Evolutionary conservation across 37 sponge, comb jelly and placozoan species (phyloP).

Genomic region (Crambe crambe): DNA sequence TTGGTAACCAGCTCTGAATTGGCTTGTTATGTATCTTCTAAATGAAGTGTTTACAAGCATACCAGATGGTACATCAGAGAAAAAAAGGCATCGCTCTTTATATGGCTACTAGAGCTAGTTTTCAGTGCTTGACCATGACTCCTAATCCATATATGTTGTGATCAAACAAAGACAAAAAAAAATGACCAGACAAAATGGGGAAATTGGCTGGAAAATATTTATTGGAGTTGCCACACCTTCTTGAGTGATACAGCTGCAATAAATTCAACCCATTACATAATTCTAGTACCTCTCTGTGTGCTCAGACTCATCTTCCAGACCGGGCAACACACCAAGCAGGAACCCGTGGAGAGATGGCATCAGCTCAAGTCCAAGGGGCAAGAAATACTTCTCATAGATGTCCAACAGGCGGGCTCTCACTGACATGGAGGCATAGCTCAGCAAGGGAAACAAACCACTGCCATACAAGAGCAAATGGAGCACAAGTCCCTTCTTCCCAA

Average conservation of each 20-base stretch:
- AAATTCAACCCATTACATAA: background rate
- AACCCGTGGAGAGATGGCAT: conserved; percentile 77
- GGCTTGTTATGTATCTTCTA: background rate
- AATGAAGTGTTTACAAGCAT: background rate
- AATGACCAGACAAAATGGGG: too few species aligned
- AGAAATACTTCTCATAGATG: conserved; percentile 78
- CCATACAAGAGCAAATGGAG: conserved; percentile 70
- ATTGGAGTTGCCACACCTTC: too few species aligned
- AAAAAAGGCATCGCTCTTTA: background rate
- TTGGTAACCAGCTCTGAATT: too few species aligned
- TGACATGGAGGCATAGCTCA: conserved; percentile 77
- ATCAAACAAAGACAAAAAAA: too few species aligned
- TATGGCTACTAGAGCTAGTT: too few species aligned
- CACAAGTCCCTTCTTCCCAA: conserved; percentile 59
- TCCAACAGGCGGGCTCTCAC: conserved; percentile 76
- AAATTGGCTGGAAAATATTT: too few species aligned
- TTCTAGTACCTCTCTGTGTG: conserved; percentile 48
- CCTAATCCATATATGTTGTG: too few species aligned
- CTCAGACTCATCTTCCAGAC: conserved; percentile 85
- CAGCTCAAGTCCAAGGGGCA: conserved; percentile 73
- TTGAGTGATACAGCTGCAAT: too few species aligned
- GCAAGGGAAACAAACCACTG: conserved; percentile 82
- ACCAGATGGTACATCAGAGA: background rate
- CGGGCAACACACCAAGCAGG: conserved; percentile 83
- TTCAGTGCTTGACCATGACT: too few species aligned